Evolutionary conservation across 2,797 vertebrate genomes (phyloP).

Genomic region (Pangasius macronema): DNA sequence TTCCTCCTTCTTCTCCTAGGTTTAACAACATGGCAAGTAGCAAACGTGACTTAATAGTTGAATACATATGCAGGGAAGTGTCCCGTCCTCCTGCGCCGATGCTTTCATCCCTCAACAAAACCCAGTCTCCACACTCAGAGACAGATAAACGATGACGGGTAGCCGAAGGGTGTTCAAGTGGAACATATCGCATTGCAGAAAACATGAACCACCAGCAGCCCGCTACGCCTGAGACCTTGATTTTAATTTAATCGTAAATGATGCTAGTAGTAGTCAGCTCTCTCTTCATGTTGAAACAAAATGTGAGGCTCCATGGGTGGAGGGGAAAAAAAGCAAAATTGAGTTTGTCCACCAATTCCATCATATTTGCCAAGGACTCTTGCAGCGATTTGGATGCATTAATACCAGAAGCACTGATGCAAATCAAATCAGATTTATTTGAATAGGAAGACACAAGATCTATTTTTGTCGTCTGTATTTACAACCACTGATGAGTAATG

Average conservation of each 20-base stretch:
- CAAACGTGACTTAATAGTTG: conserved; percentile 45
- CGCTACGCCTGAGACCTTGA: conserved; percentile 26
- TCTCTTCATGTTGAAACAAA: background rate
- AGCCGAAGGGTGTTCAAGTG: conserved; percentile 50
- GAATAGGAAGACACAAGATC: background rate
- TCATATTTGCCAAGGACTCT: conserved; percentile 1
- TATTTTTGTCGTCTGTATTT: conserved; percentile 6
- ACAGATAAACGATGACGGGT: conserved; percentile 46
- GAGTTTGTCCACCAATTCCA: conserved; percentile 20
- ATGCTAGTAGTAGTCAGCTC: conserved; percentile 18
- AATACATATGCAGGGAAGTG: conserved; percentile 48
- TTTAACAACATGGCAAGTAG: conserved; percentile 12
- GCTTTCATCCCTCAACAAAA: conserved; percentile 43
- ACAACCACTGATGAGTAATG: background rate
- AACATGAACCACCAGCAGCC: conserved; percentile 45
- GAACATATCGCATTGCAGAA: conserved; percentile 56
- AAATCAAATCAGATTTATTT: conserved; percentile 1
- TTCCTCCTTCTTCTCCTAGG: background rate
- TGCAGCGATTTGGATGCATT: background rate
- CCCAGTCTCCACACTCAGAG: conserved; percentile 31
- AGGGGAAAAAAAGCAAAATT: background rate
- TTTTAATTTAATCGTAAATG: conserved; percentile 36
- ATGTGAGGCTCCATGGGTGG: background rate
- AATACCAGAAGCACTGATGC: conserved; percentile 21
- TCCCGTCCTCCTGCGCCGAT: conserved; percentile 43